phyloP scores from a whole-genome alignment of 2,888 invertebrate species.

The Augochlorella aurata region DNA sequence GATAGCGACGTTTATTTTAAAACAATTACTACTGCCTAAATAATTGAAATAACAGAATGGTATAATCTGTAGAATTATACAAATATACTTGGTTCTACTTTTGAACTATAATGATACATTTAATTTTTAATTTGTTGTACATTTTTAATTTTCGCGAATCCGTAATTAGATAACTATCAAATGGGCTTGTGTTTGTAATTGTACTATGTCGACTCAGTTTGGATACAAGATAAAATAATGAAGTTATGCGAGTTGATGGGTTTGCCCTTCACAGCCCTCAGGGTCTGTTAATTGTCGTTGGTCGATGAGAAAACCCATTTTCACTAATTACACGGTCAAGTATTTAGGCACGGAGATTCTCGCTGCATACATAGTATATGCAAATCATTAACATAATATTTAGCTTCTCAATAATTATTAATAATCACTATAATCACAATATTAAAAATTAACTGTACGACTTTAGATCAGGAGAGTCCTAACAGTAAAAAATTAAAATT shows the following conservation, averaged over 20 bases:
- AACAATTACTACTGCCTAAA: background rate
- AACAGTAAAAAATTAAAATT: background rate
- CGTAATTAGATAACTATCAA: background rate
- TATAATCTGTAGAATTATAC: no score
- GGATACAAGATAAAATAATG: background rate
- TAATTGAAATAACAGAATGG: background rate
- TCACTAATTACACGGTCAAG: slow-evolving; percentile 4
- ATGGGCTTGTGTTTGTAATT: background rate
- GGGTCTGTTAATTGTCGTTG: slow-evolving; percentile 7
- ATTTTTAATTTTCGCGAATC: background rate
- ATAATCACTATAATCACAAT: background rate
- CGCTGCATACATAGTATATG: background rate
- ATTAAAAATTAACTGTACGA: background rate
- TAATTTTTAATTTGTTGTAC: background rate
- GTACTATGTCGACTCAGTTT: background rate
- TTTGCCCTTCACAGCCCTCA: background rate
- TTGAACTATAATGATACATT: background rate
- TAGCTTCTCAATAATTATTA: background rate
- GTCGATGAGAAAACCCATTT: background rate
- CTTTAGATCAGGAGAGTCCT: background rate
- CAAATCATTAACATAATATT: background rate
- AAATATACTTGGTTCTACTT: background rate
- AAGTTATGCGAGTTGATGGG: background rate
- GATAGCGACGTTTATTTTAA: background rate
- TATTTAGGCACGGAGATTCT: background rate